phyloP scores from a whole-genome alignment of 2,797 vertebrate genomes.

The Gallinago stenura region DNA sequence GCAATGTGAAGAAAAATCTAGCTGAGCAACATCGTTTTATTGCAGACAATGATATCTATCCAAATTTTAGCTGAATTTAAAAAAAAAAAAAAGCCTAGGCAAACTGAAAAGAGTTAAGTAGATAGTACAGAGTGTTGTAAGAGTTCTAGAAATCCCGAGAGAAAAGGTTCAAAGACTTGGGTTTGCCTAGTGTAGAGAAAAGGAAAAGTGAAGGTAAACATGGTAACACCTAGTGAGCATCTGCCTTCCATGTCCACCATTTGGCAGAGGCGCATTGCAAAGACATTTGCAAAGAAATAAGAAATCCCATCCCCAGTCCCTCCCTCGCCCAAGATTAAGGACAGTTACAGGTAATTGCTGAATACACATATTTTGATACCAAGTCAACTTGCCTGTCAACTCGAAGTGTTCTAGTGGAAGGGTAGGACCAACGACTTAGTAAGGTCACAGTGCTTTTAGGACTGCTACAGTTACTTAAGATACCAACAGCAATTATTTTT shows the following conservation, averaged over 20 bases:
- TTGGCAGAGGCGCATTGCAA: not conserved
- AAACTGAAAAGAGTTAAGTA: not conserved
- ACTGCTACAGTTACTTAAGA: not conserved
- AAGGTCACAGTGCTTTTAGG: not conserved
- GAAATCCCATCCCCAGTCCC: not conserved
- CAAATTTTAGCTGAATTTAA: not conserved
- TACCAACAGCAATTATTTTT: slow-evolving; percentile 1
- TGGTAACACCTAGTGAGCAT: not conserved
- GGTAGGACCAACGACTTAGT: not conserved
- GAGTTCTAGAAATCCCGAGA: not conserved
- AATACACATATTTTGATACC: not conserved
- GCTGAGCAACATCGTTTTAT: not conserved
- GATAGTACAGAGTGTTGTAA: not conserved
- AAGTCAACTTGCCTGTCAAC: not conserved
- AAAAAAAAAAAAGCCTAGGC: not conserved
- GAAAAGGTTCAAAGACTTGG: not conserved
- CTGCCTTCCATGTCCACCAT: not conserved
- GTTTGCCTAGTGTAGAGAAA: not conserved
- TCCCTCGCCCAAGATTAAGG: not conserved
- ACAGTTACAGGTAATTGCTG: not conserved
- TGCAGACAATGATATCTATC: not conserved
- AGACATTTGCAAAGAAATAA: not conserved
- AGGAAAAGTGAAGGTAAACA: not conserved
- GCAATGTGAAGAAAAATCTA: not conserved
- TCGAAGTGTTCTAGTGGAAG: not conserved